A percentile compares a stretch with the other conserved stretches of the same genome.
Conservation (phyloP, 2,888 invertebrate genomes). For the Antheraea assamensis region DNA sequence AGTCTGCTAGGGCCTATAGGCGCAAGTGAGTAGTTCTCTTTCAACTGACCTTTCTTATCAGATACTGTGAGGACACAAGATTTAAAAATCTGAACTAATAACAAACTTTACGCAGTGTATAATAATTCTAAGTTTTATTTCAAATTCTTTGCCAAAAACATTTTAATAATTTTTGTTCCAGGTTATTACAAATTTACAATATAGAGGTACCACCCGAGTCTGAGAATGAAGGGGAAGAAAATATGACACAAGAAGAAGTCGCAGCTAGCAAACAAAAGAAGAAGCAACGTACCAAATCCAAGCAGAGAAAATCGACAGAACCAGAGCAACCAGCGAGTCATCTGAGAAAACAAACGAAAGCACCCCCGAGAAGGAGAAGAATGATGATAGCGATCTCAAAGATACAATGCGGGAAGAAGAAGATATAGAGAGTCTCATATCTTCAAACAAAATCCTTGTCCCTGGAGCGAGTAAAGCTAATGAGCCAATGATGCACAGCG, state of each 20-base stretch:
- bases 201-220: constrained; percentile 84
- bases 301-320: constrained; percentile 66
- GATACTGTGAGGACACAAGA: not conserved
- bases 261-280: constrained; percentile 64
- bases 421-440: constrained; percentile 77
- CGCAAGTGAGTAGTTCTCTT: constrained; percentile 58
- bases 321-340: constrained; percentile 66
- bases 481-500: constrained; percentile 51
- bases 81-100: too few species aligned
- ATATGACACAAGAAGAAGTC: constrained; percentile 50
- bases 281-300: constrained; percentile 68
- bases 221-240: constrained; percentile 73
- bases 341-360: constrained; percentile 64
- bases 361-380: constrained; percentile 64
- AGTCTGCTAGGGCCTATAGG: constrained; percentile 73
- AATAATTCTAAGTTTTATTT: too few species aligned
- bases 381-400: constrained; percentile 26
- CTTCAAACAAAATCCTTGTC: constrained; percentile 75
- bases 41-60: not conserved
- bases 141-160: not conserved
- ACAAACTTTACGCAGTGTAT: too few species aligned
- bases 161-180: constrained; percentile 48
- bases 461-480: constrained; percentile 57
- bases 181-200: constrained; percentile 89
- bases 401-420: constrained; percentile 52